These are phyloP conservation scores for Apis dorsata DNA, from an alignment of 1,140 invertebrate species.

Conservation along the genomic window DNA sequence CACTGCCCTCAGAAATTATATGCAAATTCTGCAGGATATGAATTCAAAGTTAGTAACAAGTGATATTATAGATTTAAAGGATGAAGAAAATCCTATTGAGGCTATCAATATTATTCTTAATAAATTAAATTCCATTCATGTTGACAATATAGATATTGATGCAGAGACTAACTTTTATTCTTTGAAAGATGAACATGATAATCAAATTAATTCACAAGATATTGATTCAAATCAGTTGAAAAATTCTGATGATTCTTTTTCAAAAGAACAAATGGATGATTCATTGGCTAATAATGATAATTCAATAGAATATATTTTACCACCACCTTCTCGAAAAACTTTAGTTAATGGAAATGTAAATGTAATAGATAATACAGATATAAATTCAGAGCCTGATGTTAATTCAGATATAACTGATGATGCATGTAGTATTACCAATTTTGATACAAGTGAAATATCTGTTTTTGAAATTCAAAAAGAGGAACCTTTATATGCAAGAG, in stretches of 20 bases:
- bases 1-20: slow-evolving; percentile 71
- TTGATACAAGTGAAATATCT: slow-evolving; percentile 65
- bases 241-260: slow-evolving; percentile 52
- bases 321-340: slow-evolving; percentile 62
- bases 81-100: slow-evolving; percentile 66
- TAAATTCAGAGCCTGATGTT: slow-evolving; percentile 59
- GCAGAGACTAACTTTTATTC: slow-evolving; percentile 40
- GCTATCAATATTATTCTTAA: slow-evolving; percentile 70
- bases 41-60: slow-evolving; percentile 64
- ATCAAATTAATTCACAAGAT: slow-evolving; percentile 65
- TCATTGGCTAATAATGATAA: slow-evolving; percentile 55
- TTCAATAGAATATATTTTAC: slow-evolving; percentile 64
- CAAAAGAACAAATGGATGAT: slow-evolving; percentile 60
- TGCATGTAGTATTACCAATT: slow-evolving; percentile 57
- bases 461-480: slow-evolving; percentile 62
- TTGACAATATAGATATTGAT: slow-evolving; percentile 60
- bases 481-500: slow-evolving; percentile 12
- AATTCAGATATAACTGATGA: slow-evolving; percentile 66
- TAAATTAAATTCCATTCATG: slow-evolving; percentile 66
- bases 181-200: slow-evolving; percentile 57
- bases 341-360: slow-evolving; percentile 68
- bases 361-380: slow-evolving; percentile 60
- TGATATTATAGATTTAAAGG: slow-evolving; percentile 56
- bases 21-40: slow-evolving; percentile 70
- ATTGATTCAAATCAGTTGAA: slow-evolving; percentile 61